Evolutionary conservation across 1,140 invertebrate genomes (phyloP).

Genomic region (Goniozus legneri): DNA sequence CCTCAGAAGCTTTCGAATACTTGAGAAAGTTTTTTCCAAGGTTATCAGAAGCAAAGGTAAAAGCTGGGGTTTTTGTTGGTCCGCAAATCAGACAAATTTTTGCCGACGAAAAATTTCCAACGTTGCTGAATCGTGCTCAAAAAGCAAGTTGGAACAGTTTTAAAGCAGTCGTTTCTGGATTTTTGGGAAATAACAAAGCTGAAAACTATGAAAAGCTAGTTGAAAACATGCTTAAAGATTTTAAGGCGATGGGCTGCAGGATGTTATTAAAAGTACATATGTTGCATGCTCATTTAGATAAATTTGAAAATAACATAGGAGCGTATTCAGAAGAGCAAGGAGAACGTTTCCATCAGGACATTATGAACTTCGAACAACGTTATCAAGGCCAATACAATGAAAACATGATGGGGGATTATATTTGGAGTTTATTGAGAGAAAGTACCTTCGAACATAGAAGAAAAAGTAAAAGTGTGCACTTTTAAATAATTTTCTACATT

Average conservation of each 20-base stretch:
- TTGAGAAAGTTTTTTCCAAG: conserved; percentile 32
- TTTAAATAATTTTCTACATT: too few relatives aligned
- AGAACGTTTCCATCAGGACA: conserved; percentile 42
- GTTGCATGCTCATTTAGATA: conserved; percentile 35
- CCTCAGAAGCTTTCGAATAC: conserved; percentile 34
- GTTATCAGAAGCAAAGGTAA: too few relatives aligned
- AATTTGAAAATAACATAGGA: conserved; percentile 34
- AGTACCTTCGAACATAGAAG: too few relatives aligned
- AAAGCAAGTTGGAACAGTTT: conserved; percentile 19
- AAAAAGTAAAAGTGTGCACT: too few relatives aligned
- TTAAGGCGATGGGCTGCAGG: conserved; percentile 21
- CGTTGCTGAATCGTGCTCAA: conserved; percentile 14
- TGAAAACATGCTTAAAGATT: conserved; percentile 16
- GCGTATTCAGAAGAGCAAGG: conserved; percentile 23
- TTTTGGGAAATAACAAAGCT: conserved; percentile 23
- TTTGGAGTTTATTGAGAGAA: too few relatives aligned
- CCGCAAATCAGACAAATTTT: conserved; percentile 35
- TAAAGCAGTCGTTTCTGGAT: conserved; percentile 17
- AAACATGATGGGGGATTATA: too few relatives aligned
- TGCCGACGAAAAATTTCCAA: conserved; percentile 16
- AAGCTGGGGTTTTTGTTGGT: conserved; percentile 36
- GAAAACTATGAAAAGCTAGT: conserved; percentile 25
- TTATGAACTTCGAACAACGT: too few relatives aligned
- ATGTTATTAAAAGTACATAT: conserved; percentile 41
- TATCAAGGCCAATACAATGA: too few relatives aligned